Evolutionary conservation across 92 coral and sea anemone genomes (phyloP).

Genomic region (Actinostola sp.): DNA sequence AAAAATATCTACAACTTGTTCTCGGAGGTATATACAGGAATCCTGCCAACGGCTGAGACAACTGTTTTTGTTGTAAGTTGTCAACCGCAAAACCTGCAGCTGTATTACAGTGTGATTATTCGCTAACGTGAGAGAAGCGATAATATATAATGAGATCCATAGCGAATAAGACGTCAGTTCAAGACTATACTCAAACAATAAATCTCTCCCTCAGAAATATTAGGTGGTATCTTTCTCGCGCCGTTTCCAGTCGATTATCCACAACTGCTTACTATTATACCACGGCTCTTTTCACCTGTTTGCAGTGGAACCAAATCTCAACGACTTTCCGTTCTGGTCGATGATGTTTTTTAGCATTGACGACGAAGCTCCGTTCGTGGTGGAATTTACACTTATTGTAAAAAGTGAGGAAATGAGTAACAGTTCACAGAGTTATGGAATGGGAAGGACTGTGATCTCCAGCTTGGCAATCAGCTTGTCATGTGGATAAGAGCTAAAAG

Average conservation of each 20-base stretch:
- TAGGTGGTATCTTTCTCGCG: no score
- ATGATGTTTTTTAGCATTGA: no score
- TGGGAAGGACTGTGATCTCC: not conserved
- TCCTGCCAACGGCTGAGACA: not conserved
- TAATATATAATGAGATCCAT: conserved; percentile 16
- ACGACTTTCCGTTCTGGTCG: no score
- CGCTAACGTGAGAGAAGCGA: conserved; percentile 1
- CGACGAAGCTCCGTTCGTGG: no score
- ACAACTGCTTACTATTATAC: no score
- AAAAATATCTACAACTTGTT: conserved; percentile 1
- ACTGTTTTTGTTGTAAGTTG: conserved; percentile 1
- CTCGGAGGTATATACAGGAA: conserved; percentile 5
- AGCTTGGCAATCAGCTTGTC: not conserved
- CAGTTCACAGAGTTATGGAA: no score
- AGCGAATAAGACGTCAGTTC: conserved; percentile 3
- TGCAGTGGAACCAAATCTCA: no score
- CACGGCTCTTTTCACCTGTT: no score
- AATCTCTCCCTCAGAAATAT: no score
- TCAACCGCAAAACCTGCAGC: conserved; percentile 33
- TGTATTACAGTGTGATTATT: conserved; percentile 8
- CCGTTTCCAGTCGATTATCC: no score
- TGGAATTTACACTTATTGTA: no score
- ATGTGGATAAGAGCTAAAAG: not conserved
- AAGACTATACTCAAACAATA: not conserved
- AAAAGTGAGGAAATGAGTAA: no score